Conservation (phyloP, 1,140 invertebrate species). For the Whitmania pigra region DNA sequence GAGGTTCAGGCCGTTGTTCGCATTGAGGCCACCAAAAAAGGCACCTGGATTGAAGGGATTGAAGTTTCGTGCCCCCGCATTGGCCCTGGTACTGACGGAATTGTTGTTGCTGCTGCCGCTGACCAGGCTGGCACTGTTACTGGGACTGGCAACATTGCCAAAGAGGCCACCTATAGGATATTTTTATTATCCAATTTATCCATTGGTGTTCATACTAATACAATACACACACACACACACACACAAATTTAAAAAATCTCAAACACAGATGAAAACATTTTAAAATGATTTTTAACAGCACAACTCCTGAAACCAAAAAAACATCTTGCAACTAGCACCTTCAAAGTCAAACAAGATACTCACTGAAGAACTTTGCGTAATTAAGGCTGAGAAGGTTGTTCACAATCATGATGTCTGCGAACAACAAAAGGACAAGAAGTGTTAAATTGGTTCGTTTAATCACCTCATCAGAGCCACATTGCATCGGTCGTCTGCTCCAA, state of each 20-base stretch:
- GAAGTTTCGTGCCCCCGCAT: neutral
- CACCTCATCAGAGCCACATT: no score
- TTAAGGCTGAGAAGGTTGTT: constrained; percentile 5
- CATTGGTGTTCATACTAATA: no score
- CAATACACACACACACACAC: no score
- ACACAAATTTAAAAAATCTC: no score
- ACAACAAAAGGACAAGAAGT: neutral
- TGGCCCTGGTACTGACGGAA: neutral
- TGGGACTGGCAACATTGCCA: neutral
- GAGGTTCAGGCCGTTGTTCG: neutral
- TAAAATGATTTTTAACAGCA: no score
- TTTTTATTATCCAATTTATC: no score
- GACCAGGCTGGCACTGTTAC: neutral
- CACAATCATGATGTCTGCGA: neutral
- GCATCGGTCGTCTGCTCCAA: neutral
- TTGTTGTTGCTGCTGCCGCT: neutral
- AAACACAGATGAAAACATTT: no score
- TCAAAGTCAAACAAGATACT: neutral
- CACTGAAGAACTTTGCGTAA: neutral
- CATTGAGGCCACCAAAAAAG: neutral
- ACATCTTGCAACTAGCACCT: neutral
- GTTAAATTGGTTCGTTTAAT: no score
- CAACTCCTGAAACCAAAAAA: no score
- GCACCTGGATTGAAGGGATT: constrained; percentile 2
- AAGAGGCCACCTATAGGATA: neutral